Evolutionary conservation across 2,797 vertebrate genomes (phyloP), one percentile per base, ranked within the genome.

Genomic region (Telmatherina bonti): DNA sequence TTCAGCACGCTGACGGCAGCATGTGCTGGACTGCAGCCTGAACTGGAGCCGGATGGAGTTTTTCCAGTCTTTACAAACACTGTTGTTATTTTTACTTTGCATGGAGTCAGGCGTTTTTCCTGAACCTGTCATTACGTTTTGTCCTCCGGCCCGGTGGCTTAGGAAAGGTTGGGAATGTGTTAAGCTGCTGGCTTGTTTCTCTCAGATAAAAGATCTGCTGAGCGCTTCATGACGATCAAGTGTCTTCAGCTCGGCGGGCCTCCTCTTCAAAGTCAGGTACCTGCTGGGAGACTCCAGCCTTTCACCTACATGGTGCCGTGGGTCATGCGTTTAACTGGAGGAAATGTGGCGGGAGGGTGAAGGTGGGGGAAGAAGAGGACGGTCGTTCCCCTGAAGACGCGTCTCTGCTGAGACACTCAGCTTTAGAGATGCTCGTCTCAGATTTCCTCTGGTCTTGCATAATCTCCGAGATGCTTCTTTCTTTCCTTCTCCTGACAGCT

Each of bases 261-360:
- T 53, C 74, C 18, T 30, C 69, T 81, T 59, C 72, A 41, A 74
- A 77, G 75, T 80, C 38, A 61, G 69, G 73, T 67, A 43, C 73
- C 66, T 67, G 77, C 62, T 75, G 84, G 67, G 67, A 64, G 70
- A 57, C 8, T 13, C 4, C 29, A 26, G 56, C 56, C 59, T 58
- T 79, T 69, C 60, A 52, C 72, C 76, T 83, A 75, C 72, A 69
- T 68, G 72, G 79, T 77, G 65, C 71, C 58, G 68, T 68, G 64
- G 10, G 58, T 88, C 76, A 72, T 58, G 68, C 54, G 13, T 77
- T 74, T 66, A 57, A 55, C 13, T 30, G 38, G 51, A 76, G 64
- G 72, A 84, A 54, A 65, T 62, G 54, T 69, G 62, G n/a, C n/a
- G n/a, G n/a, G n/a, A n/a, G n/a, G n/a, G n/a, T n/a, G n/a, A n/a